Evolutionary conservation across 2,888 invertebrate genomes (phyloP), one percentile per base, ranked within the genome.

Genomic region (Thera obeliscata): DNA sequence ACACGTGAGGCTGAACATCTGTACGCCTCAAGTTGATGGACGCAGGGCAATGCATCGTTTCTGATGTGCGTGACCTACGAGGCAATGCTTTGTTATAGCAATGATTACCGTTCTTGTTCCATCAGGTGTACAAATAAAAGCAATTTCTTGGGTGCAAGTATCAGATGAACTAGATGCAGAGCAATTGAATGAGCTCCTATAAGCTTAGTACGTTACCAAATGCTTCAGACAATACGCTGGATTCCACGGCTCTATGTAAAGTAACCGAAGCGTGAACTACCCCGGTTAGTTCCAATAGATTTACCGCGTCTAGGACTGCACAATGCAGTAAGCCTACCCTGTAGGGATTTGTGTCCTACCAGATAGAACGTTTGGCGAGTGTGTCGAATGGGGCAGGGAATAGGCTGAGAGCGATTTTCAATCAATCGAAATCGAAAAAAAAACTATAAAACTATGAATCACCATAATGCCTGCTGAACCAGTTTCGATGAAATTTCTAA

Each of bases 301-400:
- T 84, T 84, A 74, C 73, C 75, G 76, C 73, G 80, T 84, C 80
- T 75, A 76, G 81, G 77, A 81, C 78, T 84, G 85, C 81, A 86
- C 86, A 83, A 86, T 89, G 86, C 87, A 83, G 81, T 86, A 85
- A 85, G 84, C 82, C 81, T 78, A 78, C 77, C 77, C 81, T 76
- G 74, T 69, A 72, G 81, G 86, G 87, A 87, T 88, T 88, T 87
- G 84, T 85, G 82, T 80, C 76, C 78, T 77, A 77, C 79, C 82
- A 83, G 84, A 85, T 84, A 84, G 81, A 83, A 81, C 77, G 73
- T 64, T 77, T 71, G 69, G 72, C 75, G 70, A 74, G 69, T 66
- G 43, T 46, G 50, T 61, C 9, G 41, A 70, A 56, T 11, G 36
- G 56, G 36, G 11, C 52, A 75, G 66, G 73, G 46, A 49, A 68